Evolutionary conservation across 1,140 invertebrate genomes (phyloP).

Genomic region (Meteorus sp.): DNA sequence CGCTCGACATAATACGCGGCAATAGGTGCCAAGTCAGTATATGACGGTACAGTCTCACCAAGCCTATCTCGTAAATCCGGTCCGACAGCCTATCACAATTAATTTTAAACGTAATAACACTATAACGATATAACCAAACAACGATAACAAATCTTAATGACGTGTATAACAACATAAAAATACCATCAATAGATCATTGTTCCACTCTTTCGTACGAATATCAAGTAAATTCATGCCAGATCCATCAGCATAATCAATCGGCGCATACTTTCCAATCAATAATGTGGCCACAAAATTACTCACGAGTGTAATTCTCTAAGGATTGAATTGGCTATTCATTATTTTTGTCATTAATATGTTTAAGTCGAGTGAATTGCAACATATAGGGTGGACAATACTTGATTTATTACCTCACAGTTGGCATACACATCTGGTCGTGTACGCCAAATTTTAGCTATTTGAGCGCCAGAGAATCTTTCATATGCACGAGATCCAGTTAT

Average conservation of each 20-base stretch:
- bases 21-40: conserved; percentile 71
- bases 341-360: not conserved
- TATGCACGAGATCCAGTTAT: conserved; percentile 92
- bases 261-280: conserved; percentile 86
- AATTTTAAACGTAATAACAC: conserved; percentile 11
- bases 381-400: too few relatives aligned
- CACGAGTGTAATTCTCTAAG: conserved; percentile 84
- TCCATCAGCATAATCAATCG: conserved; percentile 89
- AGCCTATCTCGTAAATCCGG: conserved; percentile 71
- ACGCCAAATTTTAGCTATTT: conserved; percentile 87
- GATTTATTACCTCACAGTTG: conserved; percentile 70
- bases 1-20: conserved; percentile 79
- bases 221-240: conserved; percentile 97
- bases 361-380: too few relatives aligned
- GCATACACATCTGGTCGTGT: conserved; percentile 75
- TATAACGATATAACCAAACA: not conserved
- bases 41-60: conserved; percentile 71
- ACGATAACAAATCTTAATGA: conserved; percentile 5
- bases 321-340: conserved; percentile 39
- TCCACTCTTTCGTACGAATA: conserved; percentile 80
- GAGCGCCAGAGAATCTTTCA: conserved; percentile 90
- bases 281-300: conserved; percentile 90
- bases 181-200: conserved; percentile 72
- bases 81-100: conserved; percentile 62
- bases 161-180: not conserved